Conservation (phyloP, 2,797 vertebrate species). For the Myotis vivesi region DNA sequence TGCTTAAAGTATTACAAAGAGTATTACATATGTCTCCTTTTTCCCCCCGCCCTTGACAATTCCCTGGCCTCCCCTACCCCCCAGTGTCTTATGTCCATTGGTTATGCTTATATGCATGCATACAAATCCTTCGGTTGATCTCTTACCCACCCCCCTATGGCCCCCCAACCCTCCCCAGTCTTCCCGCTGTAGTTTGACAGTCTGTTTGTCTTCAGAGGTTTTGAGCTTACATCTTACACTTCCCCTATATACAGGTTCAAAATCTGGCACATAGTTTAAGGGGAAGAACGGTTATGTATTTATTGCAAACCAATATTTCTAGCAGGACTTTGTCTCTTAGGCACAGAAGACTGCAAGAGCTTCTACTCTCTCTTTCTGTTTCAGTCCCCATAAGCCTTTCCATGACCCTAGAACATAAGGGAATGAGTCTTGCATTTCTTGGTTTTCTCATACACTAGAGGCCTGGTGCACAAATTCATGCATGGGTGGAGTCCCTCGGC, state of each 20-base stretch:
- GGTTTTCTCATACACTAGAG: neutral
- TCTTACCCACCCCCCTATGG: too few species aligned
- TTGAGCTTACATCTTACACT: neutral
- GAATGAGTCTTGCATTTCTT: neutral
- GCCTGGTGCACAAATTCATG: too few species aligned
- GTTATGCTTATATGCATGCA: too few species aligned
- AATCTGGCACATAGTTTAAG: neutral
- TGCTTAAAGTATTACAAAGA: too few species aligned
- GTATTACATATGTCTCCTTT: too few species aligned
- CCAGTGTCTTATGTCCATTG: too few species aligned
- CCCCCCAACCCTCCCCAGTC: too few species aligned
- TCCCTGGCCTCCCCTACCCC: too few species aligned
- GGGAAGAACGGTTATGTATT: neutral
- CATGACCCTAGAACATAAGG: neutral
- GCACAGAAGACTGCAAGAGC: neutral
- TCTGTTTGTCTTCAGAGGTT: neutral
- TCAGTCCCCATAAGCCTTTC: neutral
- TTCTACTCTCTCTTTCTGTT: neutral
- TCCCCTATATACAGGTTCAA: neutral
- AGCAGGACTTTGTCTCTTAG: neutral
- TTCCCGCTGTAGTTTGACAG: too few species aligned
- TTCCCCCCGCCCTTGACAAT: too few species aligned
- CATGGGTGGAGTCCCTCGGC: too few species aligned
- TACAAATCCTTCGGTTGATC: too few species aligned
- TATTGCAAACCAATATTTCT: neutral